phyloP scores from a whole-genome alignment of 2,888 invertebrate species.

The Lasioglossum morio region DNA sequence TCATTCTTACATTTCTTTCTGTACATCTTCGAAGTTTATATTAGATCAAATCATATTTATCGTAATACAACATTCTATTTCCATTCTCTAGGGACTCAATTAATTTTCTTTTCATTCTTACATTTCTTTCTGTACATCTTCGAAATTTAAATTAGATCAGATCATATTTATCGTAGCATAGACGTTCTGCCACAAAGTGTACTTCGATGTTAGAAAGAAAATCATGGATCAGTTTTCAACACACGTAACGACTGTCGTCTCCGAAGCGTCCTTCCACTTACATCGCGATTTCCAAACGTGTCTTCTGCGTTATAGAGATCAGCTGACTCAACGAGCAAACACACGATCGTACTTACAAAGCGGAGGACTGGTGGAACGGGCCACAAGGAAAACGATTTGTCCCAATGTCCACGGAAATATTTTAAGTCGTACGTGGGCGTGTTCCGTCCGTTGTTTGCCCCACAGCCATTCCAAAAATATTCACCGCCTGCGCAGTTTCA shows the following conservation, averaged over 20 bases:
- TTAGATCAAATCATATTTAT: background rate
- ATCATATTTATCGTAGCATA: background rate
- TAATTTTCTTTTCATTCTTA: background rate
- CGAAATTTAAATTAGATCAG: background rate
- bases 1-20: background rate
- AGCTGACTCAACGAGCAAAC: background rate
- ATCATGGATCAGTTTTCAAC: background rate
- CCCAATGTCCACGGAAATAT: conserved; percentile 15
- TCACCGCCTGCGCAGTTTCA: background rate
- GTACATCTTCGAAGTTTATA: background rate
- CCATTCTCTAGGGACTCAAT: background rate
- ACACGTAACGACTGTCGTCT: background rate
- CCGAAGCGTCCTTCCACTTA: background rate
- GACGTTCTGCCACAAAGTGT: background rate
- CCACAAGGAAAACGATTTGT: conserved; percentile 4
- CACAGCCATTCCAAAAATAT: background rate
- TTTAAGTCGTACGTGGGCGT: conserved; percentile 1
- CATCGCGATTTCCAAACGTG: background rate
- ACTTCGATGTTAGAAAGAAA: background rate
- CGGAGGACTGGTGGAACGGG: background rate
- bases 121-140: background rate
- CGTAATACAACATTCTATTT: background rate
- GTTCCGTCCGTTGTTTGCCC: background rate
- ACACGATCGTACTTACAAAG: background rate
- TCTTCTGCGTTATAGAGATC: background rate